These are phyloP conservation scores for Drosophila mettleri DNA, from an alignment of 2,888 invertebrate genomes.

Conservation along the genomic window DNA sequence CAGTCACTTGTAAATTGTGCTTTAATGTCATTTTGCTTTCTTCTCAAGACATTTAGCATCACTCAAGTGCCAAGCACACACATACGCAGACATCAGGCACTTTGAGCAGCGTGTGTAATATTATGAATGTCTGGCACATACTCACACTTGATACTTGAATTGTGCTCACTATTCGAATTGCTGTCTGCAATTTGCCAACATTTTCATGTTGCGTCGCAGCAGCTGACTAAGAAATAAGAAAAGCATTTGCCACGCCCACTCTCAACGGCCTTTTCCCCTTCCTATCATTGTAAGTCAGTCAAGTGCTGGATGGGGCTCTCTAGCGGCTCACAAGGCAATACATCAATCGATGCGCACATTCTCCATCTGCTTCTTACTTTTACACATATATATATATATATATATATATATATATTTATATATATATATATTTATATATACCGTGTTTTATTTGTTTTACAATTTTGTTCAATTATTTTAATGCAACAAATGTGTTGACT, in stretches of 20 bases:
- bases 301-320: conserved; percentile 24
- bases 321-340: conserved; percentile 35
- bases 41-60: conserved; percentile 38
- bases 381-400: neutral
- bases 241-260: conserved; percentile 28
- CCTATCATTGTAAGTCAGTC: conserved; percentile 34
- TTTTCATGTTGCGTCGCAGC: conserved; percentile 31
- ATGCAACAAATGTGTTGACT: conserved; percentile 76
- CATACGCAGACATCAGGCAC: conserved; percentile 4
- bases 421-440: conserved; percentile 6
- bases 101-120: conserved; percentile 11
- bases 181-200: conserved; percentile 54
- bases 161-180: conserved; percentile 46
- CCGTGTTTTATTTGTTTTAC: conserved; percentile 64
- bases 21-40: conserved; percentile 40
- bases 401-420: neutral
- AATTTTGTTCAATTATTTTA: conserved; percentile 77
- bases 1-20: conserved; percentile 32
- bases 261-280: too few species aligned
- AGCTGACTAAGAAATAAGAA: conserved; percentile 26
- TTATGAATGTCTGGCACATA: conserved; percentile 55
- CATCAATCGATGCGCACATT: conserved; percentile 52
- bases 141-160: conserved; percentile 44
- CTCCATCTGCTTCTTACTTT: conserved; percentile 4
- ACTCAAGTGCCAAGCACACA: conserved; percentile 30